These are phyloP conservation scores for Brachionus asplanchnoidis DNA, from an alignment of 1,140 invertebrate species.

Conservation along the genomic window DNA sequence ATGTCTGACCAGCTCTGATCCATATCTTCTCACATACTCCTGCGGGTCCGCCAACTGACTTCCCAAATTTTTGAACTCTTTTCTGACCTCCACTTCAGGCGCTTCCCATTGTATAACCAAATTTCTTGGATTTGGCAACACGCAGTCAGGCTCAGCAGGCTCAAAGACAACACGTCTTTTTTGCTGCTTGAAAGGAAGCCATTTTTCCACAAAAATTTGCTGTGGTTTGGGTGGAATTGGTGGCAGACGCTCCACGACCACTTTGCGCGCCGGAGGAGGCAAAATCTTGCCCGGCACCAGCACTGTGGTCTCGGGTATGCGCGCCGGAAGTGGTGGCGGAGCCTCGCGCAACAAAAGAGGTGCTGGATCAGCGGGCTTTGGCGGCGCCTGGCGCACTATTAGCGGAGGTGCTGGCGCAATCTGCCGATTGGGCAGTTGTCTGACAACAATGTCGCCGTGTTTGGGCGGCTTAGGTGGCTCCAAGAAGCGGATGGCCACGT, in stretches of 20 bases:
- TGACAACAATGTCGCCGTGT: slow-evolving; percentile 1
- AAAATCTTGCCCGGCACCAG: not conserved
- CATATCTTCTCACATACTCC: slow-evolving; percentile 17
- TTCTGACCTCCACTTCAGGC: slow-evolving; percentile 6
- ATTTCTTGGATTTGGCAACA: slow-evolving; percentile 28
- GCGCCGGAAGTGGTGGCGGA: slow-evolving; percentile 14
- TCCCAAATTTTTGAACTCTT: slow-evolving; percentile 30
- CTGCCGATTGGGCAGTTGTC: not conserved
- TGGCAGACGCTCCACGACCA: slow-evolving; percentile 32
- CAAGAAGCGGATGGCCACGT: slow-evolving; percentile 15
- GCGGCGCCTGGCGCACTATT: slow-evolving; percentile 7
- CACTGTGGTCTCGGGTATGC: not conserved
- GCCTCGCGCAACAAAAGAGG: slow-evolving; percentile 34
- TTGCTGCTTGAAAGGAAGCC: slow-evolving; percentile 39
- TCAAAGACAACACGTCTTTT: slow-evolving; percentile 17
- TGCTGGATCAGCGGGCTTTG: not conserved
- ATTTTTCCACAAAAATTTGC: slow-evolving; percentile 40
- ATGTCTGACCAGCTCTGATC: not conserved
- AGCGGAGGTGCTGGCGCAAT: slow-evolving; percentile 30
- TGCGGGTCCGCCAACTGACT: not conserved
- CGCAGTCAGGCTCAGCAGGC: not conserved
- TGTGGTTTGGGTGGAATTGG: slow-evolving; percentile 32
- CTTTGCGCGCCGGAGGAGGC: slow-evolving; percentile 9
- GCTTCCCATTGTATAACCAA: slow-evolving; percentile 42
- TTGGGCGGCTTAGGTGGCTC: slow-evolving; percentile 24